A percentile compares a stretch with the other conserved stretches of the same genome.
Evolutionary conservation across 2,113 vertebrate genomes (phyloP).

Genomic region (Cardinalis cardinalis): DNA sequence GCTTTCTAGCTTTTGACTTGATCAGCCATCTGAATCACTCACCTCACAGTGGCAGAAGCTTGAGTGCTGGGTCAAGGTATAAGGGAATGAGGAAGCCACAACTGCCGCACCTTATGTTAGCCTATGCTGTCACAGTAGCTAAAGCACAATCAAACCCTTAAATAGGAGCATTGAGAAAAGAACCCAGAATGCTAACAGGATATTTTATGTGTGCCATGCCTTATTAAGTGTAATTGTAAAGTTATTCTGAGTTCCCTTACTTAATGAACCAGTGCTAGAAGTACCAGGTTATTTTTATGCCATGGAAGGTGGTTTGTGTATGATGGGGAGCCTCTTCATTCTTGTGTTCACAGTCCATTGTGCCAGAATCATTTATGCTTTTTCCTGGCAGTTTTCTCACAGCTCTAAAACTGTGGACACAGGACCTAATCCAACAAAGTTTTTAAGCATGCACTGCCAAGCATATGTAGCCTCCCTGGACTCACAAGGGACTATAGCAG

Average conservation of each 20-base stretch:
- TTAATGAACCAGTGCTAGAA: background rate
- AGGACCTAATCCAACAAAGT: background rate
- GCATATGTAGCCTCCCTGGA: background rate
- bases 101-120: background rate
- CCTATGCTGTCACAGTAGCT: background rate
- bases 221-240: background rate
- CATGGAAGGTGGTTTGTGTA: background rate
- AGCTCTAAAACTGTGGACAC: background rate
- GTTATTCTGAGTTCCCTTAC: background rate
- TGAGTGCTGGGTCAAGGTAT: background rate
- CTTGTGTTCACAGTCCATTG: background rate
- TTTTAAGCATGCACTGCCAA: background rate
- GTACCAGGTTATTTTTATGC: background rate
- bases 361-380: constrained; percentile 29
- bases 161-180: background rate
- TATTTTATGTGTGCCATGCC: background rate
- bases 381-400: constrained; percentile 49
- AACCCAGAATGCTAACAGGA: background rate
- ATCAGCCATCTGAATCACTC: background rate
- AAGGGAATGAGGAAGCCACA: background rate
- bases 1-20: background rate
- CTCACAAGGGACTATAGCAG: background rate
- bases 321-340: background rate
- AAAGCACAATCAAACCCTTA: background rate
- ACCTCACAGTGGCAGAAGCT: background rate